Base-by-base conservation (phyloP, 1,140 invertebrate species). In the Megalonaias nervosa region DNA sequence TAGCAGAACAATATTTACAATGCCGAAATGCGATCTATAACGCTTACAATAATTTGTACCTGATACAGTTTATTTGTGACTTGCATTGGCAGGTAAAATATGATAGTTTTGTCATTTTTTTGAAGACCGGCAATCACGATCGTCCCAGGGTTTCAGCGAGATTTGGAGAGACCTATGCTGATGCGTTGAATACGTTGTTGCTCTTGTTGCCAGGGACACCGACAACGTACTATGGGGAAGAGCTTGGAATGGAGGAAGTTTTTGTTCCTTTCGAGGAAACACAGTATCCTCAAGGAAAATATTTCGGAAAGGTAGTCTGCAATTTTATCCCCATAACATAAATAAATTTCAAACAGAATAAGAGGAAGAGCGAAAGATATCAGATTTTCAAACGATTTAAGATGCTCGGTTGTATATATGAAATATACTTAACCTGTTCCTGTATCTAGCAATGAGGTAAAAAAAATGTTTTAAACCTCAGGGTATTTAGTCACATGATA, bases 161-260 rank as follows among this genome's bases (percentile, higher is more conserved):
- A 67, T 77, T 84, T 38, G 84, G 85, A 19, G 13, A 26, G 4
- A 60, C 74, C 23, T 83, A 74, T 60, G 74, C 80, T 0, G 76
- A 86, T 62, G 82, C 77, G 6, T 70, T 86, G 21, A 88, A 86
- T 75, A 80, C 84, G 67, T 69, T 88, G 56, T 67, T 83, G 76
- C 70, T 89, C 23, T 78, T 84, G 0, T 75, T 89, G 31, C 77
- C 82, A 16, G 88, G 88, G 19, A 85, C 83, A 21, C 79, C 85
- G 19, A 79, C 81, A 64, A 85, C 82, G 1, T 89, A 89, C 77
- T 88, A 89, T 73, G 88, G 88, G 1, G 88, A 89, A 58, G 88
- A 89, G 72, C 77, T 89, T 48, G 88, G 85, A 57, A 84, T 88
- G 84, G 55, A 65, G 57, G 74, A 84, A n/a, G 75, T 86, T 38